A percentile compares a stretch with the other conserved stretches of the same genome.
These are phyloP conservation scores for Meganola albula DNA, from an alignment of 2,888 invertebrate species.

Conservation along the genomic window DNA sequence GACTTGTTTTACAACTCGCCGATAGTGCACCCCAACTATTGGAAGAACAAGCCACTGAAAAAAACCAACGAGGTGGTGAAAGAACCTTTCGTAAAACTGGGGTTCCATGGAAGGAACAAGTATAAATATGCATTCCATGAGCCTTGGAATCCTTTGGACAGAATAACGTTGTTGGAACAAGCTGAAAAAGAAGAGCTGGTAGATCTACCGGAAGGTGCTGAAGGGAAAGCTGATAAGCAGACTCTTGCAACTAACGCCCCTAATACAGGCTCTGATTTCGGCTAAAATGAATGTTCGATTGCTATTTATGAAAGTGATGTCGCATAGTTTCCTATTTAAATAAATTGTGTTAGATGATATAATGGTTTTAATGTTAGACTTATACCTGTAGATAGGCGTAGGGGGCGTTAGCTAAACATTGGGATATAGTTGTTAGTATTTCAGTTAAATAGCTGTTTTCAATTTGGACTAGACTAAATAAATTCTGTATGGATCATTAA, in stretches of 20 bases:
- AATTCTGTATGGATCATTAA: too few species aligned
- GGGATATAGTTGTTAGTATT: too few species aligned
- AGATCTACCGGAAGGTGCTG: slow-evolving; percentile 14
- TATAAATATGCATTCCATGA: slow-evolving; percentile 68
- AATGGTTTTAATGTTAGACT: too few species aligned
- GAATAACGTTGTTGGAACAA: slow-evolving; percentile 47
- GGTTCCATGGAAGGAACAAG: slow-evolving; percentile 59
- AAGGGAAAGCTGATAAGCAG: slow-evolving; percentile 18
- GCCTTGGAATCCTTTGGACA: slow-evolving; percentile 64
- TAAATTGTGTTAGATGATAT: too few species aligned
- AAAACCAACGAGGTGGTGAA: slow-evolving; percentile 28
- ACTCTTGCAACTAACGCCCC: slow-evolving; percentile 19
- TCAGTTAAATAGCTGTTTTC: slow-evolving; percentile 12
- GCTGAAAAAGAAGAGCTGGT: slow-evolving; percentile 51
- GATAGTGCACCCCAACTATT: slow-evolving; percentile 56
- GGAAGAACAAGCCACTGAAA: slow-evolving; percentile 43
- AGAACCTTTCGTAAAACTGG: slow-evolving; percentile 44
- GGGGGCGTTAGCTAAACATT: too few species aligned
- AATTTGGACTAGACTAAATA: too few species aligned
- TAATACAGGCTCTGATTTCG: slow-evolving; percentile 50
- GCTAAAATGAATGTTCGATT: slow-evolving; percentile 7
- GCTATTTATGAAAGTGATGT: slow-evolving; percentile 24
- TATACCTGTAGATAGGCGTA: too few species aligned
- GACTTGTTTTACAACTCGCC: slow-evolving; percentile 53
- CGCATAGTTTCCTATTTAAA: slow-evolving; percentile 31